Base-by-base conservation (phyloP, 2,888 invertebrate genomes). In the Drosophila tanythrix region DNA sequence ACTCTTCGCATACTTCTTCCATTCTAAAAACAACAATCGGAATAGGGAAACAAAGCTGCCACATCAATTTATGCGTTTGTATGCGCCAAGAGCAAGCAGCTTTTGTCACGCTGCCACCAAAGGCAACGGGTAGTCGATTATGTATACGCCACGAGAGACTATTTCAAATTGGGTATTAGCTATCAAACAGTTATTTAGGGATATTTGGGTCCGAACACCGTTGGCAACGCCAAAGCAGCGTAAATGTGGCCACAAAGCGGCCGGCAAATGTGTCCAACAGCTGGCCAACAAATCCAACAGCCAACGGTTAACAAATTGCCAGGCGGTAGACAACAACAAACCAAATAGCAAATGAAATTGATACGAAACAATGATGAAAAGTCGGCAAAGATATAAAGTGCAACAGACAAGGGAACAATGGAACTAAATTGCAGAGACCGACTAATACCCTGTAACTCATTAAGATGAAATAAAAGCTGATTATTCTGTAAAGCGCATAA, bases 171-270 rank as follows among this genome's bases (percentile, higher is more conserved):
- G 63, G 55, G 67, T 62, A 81, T 81, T 74, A 72, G 78, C 69
- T 71, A 60, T 61, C 68, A 74, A 70, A 76, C 81, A 83, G 74
- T 81, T 86, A 77, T 79, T 79, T 79, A 71, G 71, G 68, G 56
- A 64, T 60, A 74, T 79, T 79, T 70, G 60, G 70, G 46, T 55
- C 10, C 25, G 11, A 57, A 50, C 31, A 43, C 40, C 57, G 11
- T 43, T 31, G 38, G 60, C 40, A 64, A 40, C 43, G 73, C 48
- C 43, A 62, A 69, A 53, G 66, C 63, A 70, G 70, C 84, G 74
- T 66, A 77, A 76, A 72, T 75, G 74, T 88, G 86, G 88, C 84
- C 84, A 83, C 83, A 82, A 82, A 68, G 75, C 81, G 88, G 75
- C 83, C 85, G 71, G 70, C 64, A 84, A 83, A 74, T 74, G 66